Percentiles rank a stretch among this genome's conserved stretches.
phyloP scores from a whole-genome alignment of 2,797 vertebrate species.

The Spinus pinus region DNA sequence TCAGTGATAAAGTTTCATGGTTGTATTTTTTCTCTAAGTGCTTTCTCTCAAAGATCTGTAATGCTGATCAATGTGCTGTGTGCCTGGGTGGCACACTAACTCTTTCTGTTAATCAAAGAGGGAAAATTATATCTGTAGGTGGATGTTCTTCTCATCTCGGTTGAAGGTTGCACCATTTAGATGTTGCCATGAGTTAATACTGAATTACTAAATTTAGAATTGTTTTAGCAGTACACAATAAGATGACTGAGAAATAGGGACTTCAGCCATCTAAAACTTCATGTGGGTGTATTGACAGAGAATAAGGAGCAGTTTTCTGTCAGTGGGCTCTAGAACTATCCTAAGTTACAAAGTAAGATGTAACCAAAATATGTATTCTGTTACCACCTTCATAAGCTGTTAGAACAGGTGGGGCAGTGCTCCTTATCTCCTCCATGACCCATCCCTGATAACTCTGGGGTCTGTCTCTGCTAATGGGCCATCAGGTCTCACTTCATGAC shows the following conservation, averaged over 20 bases:
- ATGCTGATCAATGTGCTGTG: not conserved
- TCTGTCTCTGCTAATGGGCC: not conserved
- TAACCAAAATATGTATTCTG: not conserved
- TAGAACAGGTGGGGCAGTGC: not conserved
- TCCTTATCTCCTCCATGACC: not conserved
- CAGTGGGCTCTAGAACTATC: not conserved
- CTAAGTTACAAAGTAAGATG: not conserved
- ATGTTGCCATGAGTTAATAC: not conserved
- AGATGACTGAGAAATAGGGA: not conserved
- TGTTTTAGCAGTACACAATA: not conserved
- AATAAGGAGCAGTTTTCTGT: not conserved
- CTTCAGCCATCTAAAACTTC: not conserved
- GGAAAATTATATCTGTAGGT: not conserved
- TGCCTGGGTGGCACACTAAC: not conserved
- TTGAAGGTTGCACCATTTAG: not conserved
- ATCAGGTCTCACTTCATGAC: not conserved
- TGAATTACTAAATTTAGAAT: not conserved
- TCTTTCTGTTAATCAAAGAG: not conserved
- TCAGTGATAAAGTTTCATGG: not conserved
- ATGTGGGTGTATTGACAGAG: not conserved
- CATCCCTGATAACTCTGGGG: no score
- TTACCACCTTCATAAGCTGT: not conserved
- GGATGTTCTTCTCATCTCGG: accelerated
- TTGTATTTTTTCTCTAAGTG: not conserved
- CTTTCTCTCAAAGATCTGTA: not conserved